phyloP scores from a whole-genome alignment of 2,888 invertebrate species.

The Campaea margaritaria region DNA sequence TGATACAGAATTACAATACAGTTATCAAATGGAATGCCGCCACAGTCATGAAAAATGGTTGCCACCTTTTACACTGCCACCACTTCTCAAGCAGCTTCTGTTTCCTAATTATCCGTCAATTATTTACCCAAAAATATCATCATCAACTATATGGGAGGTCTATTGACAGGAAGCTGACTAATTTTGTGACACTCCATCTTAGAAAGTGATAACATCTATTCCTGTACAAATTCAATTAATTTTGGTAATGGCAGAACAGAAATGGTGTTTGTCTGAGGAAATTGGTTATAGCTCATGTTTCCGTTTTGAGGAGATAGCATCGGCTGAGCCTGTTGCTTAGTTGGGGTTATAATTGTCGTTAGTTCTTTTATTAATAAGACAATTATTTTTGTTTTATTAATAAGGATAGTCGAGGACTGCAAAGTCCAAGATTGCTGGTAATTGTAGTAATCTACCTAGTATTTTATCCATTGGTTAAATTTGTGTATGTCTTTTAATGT shows the following conservation, averaged over 20 bases:
- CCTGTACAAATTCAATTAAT: constrained; percentile 20
- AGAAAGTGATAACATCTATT: constrained; percentile 10
- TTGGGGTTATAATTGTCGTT: too few species aligned
- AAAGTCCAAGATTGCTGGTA: too few species aligned
- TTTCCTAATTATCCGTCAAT: neutral
- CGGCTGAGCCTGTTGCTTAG: neutral
- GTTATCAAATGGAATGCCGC: too few species aligned
- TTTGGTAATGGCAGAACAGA: constrained; percentile 16
- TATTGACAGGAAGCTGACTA: constrained; percentile 22
- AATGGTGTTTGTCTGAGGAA: constrained; percentile 21
- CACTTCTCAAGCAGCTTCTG: constrained; percentile 8
- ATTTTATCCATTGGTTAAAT: too few species aligned
- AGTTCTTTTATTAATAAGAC: too few species aligned
- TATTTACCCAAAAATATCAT: constrained; percentile 13
- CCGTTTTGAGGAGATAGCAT: constrained; percentile 20
- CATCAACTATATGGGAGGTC: constrained; percentile 23
- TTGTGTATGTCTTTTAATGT: too few species aligned
- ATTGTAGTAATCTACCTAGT: too few species aligned
- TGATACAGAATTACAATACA: too few species aligned
- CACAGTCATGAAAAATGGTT: too few species aligned
- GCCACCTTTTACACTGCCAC: too few species aligned
- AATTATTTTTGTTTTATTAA: too few species aligned
- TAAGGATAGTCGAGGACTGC: too few species aligned
- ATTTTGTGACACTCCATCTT: constrained; percentile 28
- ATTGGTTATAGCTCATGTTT: constrained; percentile 28